Evolutionary conservation across 2,797 vertebrate genomes (phyloP).

Genomic region (Orientallactaga sibirica): DNA sequence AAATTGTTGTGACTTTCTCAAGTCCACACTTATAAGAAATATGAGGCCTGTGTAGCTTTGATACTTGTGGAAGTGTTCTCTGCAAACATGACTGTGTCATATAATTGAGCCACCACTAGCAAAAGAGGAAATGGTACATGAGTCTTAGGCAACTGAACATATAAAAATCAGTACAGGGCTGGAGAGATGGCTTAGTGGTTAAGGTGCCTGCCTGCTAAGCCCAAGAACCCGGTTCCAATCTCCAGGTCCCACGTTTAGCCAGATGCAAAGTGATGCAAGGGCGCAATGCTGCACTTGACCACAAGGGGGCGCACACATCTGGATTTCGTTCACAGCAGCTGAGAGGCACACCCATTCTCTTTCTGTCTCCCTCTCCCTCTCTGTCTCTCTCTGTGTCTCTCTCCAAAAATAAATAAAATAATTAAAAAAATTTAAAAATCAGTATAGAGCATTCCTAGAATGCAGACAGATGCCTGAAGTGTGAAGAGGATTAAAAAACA

Average conservation of each 20-base stretch:
- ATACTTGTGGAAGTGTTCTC: not conserved
- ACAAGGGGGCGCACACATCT: too few relatives aligned
- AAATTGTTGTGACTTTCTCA: not conserved
- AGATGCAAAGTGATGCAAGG: too few relatives aligned
- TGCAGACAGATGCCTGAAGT: not conserved
- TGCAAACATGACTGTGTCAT: not conserved
- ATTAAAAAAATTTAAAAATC: not conserved
- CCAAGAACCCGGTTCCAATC: too few relatives aligned
- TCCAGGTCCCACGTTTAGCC: too few relatives aligned
- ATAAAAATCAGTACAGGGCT: not conserved
- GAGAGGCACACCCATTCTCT: too few relatives aligned
- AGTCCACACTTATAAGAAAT: not conserved
- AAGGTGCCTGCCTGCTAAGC: too few relatives aligned
- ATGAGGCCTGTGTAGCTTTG: slow-evolving; percentile 23
- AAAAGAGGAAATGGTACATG: not conserved
- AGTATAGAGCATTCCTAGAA: not conserved
- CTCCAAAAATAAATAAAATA: too few relatives aligned
- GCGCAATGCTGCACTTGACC: too few relatives aligned
- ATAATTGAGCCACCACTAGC: not conserved
- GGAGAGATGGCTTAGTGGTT: too few relatives aligned
- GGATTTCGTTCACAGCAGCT: too few relatives aligned
- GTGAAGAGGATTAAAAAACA: slow-evolving; percentile 7
- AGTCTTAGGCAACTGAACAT: not conserved
- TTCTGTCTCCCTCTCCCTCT: too few relatives aligned
- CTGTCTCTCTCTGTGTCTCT: too few relatives aligned